A percentile compares a stretch with the other conserved stretches of the same genome.
phyloP scores from a whole-genome alignment of 1,140 invertebrate species.

The Caenorhabditis brenneri region DNA sequence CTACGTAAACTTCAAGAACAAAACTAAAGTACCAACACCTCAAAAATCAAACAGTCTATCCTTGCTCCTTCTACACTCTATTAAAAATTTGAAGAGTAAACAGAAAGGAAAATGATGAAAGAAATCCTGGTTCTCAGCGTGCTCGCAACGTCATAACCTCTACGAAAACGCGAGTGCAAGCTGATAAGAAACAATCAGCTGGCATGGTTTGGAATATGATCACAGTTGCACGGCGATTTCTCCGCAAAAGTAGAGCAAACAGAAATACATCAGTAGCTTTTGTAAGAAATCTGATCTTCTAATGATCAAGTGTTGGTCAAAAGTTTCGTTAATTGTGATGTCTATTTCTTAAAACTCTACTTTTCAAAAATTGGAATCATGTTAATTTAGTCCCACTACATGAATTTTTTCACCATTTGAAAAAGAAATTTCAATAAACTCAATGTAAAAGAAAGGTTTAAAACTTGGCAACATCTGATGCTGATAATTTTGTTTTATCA shows the following conservation, averaged over 20 bases:
- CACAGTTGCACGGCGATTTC: background rate
- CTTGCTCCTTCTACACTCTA: background rate
- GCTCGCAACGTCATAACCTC: conserved; percentile 14
- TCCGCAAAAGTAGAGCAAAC: background rate
- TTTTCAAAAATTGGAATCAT: no score
- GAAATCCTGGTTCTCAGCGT: conserved; percentile 21
- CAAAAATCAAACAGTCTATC: conserved; percentile 42
- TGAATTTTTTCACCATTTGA: no score
- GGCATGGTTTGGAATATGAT: background rate
- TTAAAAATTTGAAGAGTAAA: conserved; percentile 12
- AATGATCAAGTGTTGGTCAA: background rate
- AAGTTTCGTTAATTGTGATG: no score
- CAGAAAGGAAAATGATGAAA: background rate
- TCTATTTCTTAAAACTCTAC: no score
- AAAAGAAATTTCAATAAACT: no score
- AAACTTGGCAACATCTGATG: background rate
- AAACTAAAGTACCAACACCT: background rate
- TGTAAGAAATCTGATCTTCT: background rate
- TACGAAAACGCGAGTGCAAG: conserved; percentile 72
- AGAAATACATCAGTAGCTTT: background rate
- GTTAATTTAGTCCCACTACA: no score
- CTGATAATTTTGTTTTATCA: background rate
- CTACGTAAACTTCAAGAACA: background rate
- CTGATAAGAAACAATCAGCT: conserved; percentile 5
- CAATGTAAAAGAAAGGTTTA: no score